Evolutionary conservation across 1,140 invertebrate genomes (phyloP), one percentile per base, ranked within the genome.

Genomic region (Coelopa frigida): DNA sequence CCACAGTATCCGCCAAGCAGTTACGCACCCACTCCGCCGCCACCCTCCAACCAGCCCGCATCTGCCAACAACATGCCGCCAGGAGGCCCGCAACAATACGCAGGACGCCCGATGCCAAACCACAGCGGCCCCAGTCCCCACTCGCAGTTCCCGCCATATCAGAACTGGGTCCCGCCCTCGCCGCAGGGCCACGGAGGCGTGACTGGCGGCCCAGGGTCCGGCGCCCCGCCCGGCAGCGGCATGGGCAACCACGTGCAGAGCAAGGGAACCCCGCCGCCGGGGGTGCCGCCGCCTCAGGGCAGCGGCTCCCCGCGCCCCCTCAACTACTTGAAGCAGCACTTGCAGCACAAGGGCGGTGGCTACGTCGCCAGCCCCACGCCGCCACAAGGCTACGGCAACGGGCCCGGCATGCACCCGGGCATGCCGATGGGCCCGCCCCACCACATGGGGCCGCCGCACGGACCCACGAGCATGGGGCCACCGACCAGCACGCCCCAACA

Each of bases 281-380:
- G 18, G 7, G 51, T 51, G 15, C 52, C 53, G 27, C 61, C 57
- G 10, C 39, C 44, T 20, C 60, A 61, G 15, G 52, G 55, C 17
- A 55, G 56, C 41, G 61, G 64, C 12, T 71, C 68, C 5, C 70
- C 75, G 14, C 67, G 74, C 39, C 75, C 73, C 6, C 43, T 69
- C 2, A 73, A 78, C 66, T 83, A 83, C 73, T 70, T 84, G 58
- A 82, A 83, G 60, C 80, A 83, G 54, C 82, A 84, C 71, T 70
- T 78, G 55, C 76, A 81, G 69, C 77, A 81, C 61, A 79, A 82
- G 67, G 74, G 78, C 59, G 73, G 77, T 51, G 76, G 76, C 61
- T 66, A 68, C 49, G 68, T 68, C 49, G 58, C 61, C 63, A 72
- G 74, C 46, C 75, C 75, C 27, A 74, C 79, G 32, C 77, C 79